Evolutionary conservation across 30 jellyfish, hydroid and myxozoan species (phyloP), one percentile per base, ranked within the genome.

Genomic region (Chrysaora quinquecirrha): DNA sequence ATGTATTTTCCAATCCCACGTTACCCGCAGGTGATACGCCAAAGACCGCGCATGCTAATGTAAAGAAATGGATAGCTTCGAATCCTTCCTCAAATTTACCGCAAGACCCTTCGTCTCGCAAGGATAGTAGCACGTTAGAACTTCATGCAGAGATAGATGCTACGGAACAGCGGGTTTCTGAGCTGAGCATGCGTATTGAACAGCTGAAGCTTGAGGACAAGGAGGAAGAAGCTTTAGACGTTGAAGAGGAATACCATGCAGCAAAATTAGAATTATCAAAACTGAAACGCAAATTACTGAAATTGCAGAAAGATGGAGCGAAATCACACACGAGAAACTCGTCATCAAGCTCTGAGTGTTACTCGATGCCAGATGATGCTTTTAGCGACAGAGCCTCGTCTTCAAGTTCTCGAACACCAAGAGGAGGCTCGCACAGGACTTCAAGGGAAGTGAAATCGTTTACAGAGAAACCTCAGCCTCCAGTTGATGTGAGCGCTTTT

Each of bases 401-500:
- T 16, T 48, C 84, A 20, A 73, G 88, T 4, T 80, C 90, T 21
- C 90, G 90, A 20, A 43, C 84, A 30, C 75, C 74, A 3, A 71
- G 50, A 34, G 80, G 80, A 80, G 76, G 83, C 67, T 23, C 54
- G 1, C 11, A 18, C 1, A 88, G 78, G 56, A 7, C 47, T 30
- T 80, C 97, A n/a, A 75, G 87, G 58, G 97, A 88, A 68, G 71
- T 92, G 23, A 80, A 88, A 75, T 79, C 83, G 12, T 91, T 91
- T 1, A 1, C 65, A 18, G 87, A 73, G 1, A 83, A 61, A 34
- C 46, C 71, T 9, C 90, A 83, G 28, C 97, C 97, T 1, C 94
- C 94, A 0, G 97, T 88, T n/a, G 89, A 79, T 54, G 72, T 47
- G 18, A 1, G 61, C 19, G 74, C 84, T 9, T 88, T 27, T 33